Percentiles rank a stretch among this genome's conserved stretches.
Evolutionary conservation across 1,140 invertebrate species (phyloP).

Genomic region (Drosophila setifemur): DNA sequence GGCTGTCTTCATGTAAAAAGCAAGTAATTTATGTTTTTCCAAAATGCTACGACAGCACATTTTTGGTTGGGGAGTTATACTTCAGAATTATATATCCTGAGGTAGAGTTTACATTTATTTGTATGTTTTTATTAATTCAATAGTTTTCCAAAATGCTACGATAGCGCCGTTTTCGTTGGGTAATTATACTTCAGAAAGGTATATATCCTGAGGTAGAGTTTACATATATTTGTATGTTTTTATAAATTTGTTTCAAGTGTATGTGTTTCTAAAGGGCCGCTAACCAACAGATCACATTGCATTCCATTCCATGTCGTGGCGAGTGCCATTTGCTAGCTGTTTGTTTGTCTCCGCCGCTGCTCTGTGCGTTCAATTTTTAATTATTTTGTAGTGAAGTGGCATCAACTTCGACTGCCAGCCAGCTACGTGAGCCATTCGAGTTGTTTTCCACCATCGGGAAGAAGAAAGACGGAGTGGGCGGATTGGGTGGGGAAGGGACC

Average conservation of each 20-base stretch:
- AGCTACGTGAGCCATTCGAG: constrained; percentile 39
- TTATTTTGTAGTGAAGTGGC: constrained; percentile 70
- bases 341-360: constrained; percentile 19
- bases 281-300: constrained; percentile 44
- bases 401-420: constrained; percentile 25
- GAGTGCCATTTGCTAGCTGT: constrained; percentile 47
- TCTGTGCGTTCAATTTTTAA: constrained; percentile 59
- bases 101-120: too few species aligned
- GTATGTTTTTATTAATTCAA: too few species aligned
- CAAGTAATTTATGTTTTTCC: too few species aligned
- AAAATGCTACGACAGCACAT: too few species aligned
- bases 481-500: background rate
- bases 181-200: too few species aligned
- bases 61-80: too few species aligned
- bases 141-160: too few species aligned
- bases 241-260: background rate
- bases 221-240: too few species aligned
- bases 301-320: constrained; percentile 51
- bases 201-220: too few species aligned
- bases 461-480: background rate
- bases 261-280: constrained; percentile 1
- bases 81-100: too few species aligned
- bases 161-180: too few species aligned
- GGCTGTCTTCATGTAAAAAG: too few species aligned
- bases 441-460: background rate